phyloP scores from a whole-genome alignment of 2,797 vertebrate species.

The Urocyon cinereoargenteus region DNA sequence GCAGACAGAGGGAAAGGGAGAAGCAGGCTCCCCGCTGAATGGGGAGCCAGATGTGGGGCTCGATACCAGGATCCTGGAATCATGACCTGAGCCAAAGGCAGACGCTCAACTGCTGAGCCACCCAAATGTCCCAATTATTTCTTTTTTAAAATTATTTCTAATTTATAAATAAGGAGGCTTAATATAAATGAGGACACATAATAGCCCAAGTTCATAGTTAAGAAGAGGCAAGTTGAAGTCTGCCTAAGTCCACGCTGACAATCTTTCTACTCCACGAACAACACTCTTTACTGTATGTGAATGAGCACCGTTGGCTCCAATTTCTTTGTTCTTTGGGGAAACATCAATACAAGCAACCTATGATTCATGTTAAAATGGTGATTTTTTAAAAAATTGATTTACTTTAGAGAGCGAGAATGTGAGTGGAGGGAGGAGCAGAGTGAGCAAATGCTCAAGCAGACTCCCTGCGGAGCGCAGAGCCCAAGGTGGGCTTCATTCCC shows the following conservation, averaged over 20 bases:
- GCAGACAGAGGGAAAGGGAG: no score
- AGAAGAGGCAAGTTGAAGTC: neutral
- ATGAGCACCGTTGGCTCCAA: neutral
- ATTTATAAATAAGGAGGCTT: neutral
- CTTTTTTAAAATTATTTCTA: neutral
- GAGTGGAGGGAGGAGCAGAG: neutral
- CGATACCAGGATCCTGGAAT: no score
- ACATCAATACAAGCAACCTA: neutral
- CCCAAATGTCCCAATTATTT: no score
- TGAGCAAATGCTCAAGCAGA: neutral
- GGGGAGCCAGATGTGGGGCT: no score
- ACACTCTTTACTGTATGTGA: neutral
- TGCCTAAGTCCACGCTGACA: neutral
- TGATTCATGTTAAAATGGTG: neutral
- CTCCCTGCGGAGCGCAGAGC: no score
- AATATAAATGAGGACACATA: neutral
- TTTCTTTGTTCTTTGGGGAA: neutral
- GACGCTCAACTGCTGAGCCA: no score
- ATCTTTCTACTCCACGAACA: neutral
- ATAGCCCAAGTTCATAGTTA: neutral
- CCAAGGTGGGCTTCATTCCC: no score
- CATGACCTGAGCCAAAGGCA: no score
- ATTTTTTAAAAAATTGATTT: neutral
- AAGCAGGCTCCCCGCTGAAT: no score
- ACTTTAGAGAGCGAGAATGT: neutral